These are phyloP conservation scores for Benitochromis conjunctus DNA, from an alignment of 2,113 vertebrate genomes.

Conservation along the genomic window DNA sequence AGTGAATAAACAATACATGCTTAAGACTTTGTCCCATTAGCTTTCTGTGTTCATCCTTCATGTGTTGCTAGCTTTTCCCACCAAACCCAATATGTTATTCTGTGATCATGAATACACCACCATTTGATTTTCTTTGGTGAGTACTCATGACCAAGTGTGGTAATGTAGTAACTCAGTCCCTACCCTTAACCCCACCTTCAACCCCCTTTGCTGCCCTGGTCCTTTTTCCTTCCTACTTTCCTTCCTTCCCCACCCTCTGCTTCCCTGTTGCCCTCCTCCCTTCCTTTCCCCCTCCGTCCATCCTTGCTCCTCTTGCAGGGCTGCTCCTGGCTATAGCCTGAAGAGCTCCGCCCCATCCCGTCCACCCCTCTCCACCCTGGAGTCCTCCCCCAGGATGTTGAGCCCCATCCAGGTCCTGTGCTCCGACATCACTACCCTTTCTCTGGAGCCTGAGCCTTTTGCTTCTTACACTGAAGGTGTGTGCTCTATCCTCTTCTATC, in stretches of 20 bases:
- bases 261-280: conserved; percentile 14
- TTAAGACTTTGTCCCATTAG: neutral
- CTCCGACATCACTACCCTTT: conserved; percentile 79
- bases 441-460: conserved; percentile 78
- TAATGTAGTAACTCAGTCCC: conserved; percentile 65
- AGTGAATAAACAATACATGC: neutral
- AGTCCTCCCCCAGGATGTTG: conserved; percentile 79
- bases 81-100: conserved; percentile 8
- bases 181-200: conserved; percentile 15
- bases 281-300: conserved; percentile 33
- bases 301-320: conserved; percentile 76
- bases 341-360: conserved; percentile 75
- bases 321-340: conserved; percentile 77
- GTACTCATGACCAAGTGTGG: conserved; percentile 45
- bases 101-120: conserved; percentile 30
- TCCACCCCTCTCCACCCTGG: conserved; percentile 75
- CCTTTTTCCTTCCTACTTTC: neutral
- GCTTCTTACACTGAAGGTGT: conserved; percentile 79
- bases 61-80: conserved; percentile 10
- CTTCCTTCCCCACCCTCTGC: conserved; percentile 14
- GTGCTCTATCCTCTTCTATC: conserved; percentile 64
- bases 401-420: conserved; percentile 79
- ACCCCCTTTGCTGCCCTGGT: neutral
- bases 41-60: conserved; percentile 27
- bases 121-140: conserved; percentile 23